Base-by-base conservation (phyloP, 2,113 vertebrate genomes). In the Alethe castanea region DNA sequence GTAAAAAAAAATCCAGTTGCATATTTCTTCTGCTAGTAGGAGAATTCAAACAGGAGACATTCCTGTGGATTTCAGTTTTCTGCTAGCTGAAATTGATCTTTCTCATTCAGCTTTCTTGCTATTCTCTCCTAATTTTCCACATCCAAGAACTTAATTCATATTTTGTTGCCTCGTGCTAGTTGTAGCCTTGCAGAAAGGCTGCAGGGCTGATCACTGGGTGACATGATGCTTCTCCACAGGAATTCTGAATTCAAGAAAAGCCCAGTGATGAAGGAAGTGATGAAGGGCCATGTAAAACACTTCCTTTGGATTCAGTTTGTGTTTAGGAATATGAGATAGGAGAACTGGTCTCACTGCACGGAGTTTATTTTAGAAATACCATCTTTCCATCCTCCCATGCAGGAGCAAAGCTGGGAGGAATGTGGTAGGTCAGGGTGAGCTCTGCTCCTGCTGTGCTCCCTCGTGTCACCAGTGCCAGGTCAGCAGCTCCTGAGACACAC, bases 401-500 rank as follows among this genome's bases (percentile, higher is more conserved):
- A 22, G 65, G 56, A 86, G 50, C 23, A 36, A 17, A 83, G 33
- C 29, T 2, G 0, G 33, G 26, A 64, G 50, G 18, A 78, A 19
- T 0, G 0, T n/a, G 29, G 12, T 6, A 33, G 48, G 5, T 8
- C 3, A 5, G 62, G 38, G 14, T 31, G 50, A 38, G 53, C 24
- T 33, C 53, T 77, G 64, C 18, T 36, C 26, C 57, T 33, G 57
- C 18, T 23, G 56, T 61, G 56, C 47, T 71, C 5, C 45, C n/a
- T 25, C 1, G 0, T 11, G 15, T 22, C 1, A 0, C 78, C 23
- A 10, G 19, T 3, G 4, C 35, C 2, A 13, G 59, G 8, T 13
- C 42, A 50, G 77, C 40, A 35, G n/a, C 17, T 53, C 14, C 24
- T 4, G 4, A 52, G 47, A 47, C 31, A 72, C 6, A 3, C 2